Evolutionary conservation across 2,888 invertebrate species (phyloP), one percentile per base, ranked within the genome.

Genomic region (Amblyteles armatorius): DNA sequence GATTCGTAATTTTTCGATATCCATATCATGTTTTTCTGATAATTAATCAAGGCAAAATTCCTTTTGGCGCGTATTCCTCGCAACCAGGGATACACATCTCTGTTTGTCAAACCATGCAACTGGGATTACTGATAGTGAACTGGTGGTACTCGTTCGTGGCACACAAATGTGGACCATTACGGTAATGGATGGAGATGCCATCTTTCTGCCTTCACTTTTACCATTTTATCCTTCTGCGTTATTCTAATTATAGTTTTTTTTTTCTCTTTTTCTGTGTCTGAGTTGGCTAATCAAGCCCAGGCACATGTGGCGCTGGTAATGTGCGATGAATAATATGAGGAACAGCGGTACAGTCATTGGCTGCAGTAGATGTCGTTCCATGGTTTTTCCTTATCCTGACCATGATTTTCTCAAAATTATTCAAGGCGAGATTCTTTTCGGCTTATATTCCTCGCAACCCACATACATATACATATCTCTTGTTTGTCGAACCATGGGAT

Each of bases 251-350:
- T 29, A 29, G 0, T 29, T 3, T 29, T 5, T 29, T 26, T 3
- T 26, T 1, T 22, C n/a, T n/a, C 26, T 26, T 29, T 29, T 29
- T 29, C 29, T 29, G 9, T 40, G 9, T 9, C 40, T 9, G 40
- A 40, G 40, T 7, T 40, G 9, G 40, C 36, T 72, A 82, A 73
- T 68, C 48, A 72, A 82, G 6, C 26, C 60, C 52, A 9, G 29
- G 4, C 60, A 13, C 9, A 68, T 36, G 26, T 9, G 33, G 67
- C 67, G 22, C 29, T 33, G 4, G 50, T 16, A 22, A 19, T n/a
- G 36, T 33, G 69, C 50, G 48, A 7, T 33, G 13, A 48, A 65
- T 36, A 0, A 29, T 29, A 4, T 3, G 29, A 2, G 5, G 7
- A 19, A 29, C 0, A 5, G 4, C 29, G 29, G 5, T 29, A 5